Conservation (phyloP, 2,113 vertebrate genomes). For the Tragelaphus imberbis region DNA sequence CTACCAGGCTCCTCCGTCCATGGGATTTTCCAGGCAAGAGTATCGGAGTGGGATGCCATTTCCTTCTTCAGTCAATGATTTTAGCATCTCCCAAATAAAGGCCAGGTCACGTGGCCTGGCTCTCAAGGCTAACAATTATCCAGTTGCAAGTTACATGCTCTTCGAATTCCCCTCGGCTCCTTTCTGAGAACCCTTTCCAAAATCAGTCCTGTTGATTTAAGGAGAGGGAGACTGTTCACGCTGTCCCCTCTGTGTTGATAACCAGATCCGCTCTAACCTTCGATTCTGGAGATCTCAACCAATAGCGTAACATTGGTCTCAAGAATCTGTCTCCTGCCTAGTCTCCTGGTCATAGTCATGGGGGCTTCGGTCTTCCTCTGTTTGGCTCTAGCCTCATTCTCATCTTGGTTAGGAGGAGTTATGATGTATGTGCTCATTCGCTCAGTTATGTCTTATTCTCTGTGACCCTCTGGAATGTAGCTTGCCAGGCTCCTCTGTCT, state of each 20-base stretch:
- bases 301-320: accelerated
- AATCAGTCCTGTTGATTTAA: neutral
- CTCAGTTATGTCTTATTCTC: neutral
- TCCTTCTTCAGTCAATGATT: neutral
- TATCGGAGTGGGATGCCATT: too few species aligned
- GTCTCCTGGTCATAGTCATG: too few species aligned
- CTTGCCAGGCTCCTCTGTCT: neutral
- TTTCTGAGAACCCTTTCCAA: neutral
- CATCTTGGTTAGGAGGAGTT: neutral
- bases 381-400: neutral
- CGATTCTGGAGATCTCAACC: neutral
- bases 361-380: neutral
- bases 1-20: too few species aligned
- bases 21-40: too few species aligned
- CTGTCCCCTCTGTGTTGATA: too few species aligned
- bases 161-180: neutral
- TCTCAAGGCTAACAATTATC: neutral
- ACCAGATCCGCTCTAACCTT: neutral
- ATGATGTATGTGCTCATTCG: neutral
- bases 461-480: neutral
- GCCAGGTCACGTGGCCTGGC: neutral
- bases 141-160: neutral
- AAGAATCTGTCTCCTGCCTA: neutral
- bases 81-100: neutral
- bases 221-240: neutral